phyloP scores from a whole-genome alignment of 2,888 invertebrate species.

The Chydorus sphaericus region DNA sequence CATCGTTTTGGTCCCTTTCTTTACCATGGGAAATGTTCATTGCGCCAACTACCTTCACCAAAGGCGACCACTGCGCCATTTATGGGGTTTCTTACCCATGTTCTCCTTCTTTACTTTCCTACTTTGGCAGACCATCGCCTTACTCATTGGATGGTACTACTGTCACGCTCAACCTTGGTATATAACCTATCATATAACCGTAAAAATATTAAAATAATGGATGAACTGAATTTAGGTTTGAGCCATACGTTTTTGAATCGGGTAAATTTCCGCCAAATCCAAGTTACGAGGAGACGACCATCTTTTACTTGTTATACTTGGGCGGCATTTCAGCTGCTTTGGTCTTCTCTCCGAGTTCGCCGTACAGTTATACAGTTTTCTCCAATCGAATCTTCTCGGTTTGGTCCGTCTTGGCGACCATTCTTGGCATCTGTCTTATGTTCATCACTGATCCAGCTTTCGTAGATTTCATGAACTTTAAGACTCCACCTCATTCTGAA shows the following conservation, averaged over 20 bases:
- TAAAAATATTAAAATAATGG: no score
- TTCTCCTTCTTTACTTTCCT: neutral
- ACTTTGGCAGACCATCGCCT: neutral
- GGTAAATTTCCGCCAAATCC: neutral
- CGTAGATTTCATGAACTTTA: neutral
- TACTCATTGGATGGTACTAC: neutral
- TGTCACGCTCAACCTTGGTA: neutral
- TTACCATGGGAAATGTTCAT: neutral
- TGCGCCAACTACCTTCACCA: neutral
- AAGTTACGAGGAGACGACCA: neutral
- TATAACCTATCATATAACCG: no score
- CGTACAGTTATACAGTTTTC: neutral
- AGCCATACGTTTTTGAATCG: neutral
- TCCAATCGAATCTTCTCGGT: neutral
- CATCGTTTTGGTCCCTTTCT: conserved; percentile 9
- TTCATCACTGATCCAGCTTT: neutral
- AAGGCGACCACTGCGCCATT: neutral
- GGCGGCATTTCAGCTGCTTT: neutral
- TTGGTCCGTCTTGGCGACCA: neutral
- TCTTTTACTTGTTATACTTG: neutral
- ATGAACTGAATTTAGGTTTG: neutral
- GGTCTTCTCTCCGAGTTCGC: neutral
- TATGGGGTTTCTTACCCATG: neutral
- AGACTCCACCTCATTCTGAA: neutral
- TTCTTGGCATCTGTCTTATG: neutral